A percentile compares a stretch with the other conserved stretches of the same genome.
phyloP scores from a whole-genome alignment of 2,888 invertebrate species.

The Creontiades dilutus region DNA sequence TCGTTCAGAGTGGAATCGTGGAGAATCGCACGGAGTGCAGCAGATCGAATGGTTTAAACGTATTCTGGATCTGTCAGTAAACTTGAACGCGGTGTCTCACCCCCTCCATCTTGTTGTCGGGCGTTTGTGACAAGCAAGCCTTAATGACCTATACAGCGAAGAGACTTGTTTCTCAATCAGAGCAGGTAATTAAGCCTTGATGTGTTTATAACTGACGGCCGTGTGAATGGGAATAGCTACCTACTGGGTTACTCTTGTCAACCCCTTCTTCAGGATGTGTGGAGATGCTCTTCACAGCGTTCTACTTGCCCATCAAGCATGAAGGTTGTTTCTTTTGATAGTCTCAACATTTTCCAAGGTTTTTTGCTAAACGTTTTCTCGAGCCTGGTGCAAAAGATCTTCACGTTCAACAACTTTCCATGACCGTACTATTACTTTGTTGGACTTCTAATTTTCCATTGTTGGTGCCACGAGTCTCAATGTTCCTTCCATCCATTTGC shows the following conservation, averaged over 20 bases:
- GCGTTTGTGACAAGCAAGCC: neutral
- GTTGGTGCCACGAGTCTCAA: no score
- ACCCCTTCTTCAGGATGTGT: slow-evolving; percentile 1
- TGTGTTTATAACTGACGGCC: slow-evolving; percentile 23
- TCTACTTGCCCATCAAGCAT: neutral
- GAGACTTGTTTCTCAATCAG: slow-evolving; percentile 24
- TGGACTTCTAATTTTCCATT: no score
- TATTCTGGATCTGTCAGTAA: neutral
- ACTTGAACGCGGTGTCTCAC: neutral
- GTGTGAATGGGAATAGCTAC: slow-evolving; percentile 11
- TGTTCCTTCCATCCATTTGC: no score
- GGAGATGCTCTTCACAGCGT: neutral
- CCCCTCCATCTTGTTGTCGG: neutral
- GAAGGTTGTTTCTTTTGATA: neutral
- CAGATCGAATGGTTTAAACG: neutral
- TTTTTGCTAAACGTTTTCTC: neutral
- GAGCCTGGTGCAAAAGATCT: neutral
- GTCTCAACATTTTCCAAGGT: neutral
- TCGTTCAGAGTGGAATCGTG: neutral
- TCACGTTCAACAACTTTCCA: neutral
- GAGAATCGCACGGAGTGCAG: neutral
- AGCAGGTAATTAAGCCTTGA: slow-evolving; percentile 36
- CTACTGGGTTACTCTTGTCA: slow-evolving; percentile 4
- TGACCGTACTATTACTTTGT: no score
- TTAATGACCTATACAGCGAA: slow-evolving; percentile 12